Percentiles rank a stretch among this genome's conserved stretches.
These are phyloP conservation scores for Zhuqinia jingwanae DNA, from an alignment of 2,888 invertebrate species.

Conservation along the genomic window DNA sequence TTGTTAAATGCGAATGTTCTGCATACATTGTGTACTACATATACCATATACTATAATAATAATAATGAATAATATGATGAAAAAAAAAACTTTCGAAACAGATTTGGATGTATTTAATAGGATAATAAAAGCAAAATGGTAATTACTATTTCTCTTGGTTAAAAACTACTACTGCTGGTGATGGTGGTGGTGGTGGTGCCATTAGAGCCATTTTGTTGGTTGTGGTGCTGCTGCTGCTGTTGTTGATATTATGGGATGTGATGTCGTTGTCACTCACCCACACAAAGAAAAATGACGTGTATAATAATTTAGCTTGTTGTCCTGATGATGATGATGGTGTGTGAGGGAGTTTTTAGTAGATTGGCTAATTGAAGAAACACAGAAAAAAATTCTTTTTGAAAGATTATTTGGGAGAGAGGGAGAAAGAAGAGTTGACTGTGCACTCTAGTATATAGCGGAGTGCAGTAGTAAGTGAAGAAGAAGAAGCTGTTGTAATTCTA, in stretches of 20 bases:
- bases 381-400: slow-evolving; percentile 26
- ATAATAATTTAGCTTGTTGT: slow-evolving; percentile 56
- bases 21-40: neutral
- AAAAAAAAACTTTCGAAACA: slow-evolving; percentile 66
- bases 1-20: slow-evolving; percentile 52
- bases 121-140: slow-evolving; percentile 73
- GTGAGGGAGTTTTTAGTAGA: slow-evolving; percentile 33
- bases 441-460: too few relatives aligned
- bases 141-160: slow-evolving; percentile 68
- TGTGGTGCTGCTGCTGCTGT: neutral
- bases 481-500: slow-evolving; percentile 4
- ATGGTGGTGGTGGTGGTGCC: neutral
- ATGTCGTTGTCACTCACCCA: slow-evolving; percentile 66
- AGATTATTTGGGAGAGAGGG: too few relatives aligned
- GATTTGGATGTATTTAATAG: slow-evolving; percentile 69
- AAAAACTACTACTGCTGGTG: slow-evolving; percentile 8
- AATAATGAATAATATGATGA: slow-evolving; percentile 25
- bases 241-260: neutral
- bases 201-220: slow-evolving; percentile 10
- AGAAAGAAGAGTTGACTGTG: neutral
- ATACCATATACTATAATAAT: slow-evolving; percentile 20
- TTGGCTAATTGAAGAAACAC: slow-evolving; percentile 37
- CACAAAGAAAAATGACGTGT: slow-evolving; percentile 49
- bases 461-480: slow-evolving; percentile 47
- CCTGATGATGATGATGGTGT: slow-evolving; percentile 26